Evolutionary conservation across 2,888 invertebrate genomes (phyloP).

Genomic region (Nowickia ferox): DNA sequence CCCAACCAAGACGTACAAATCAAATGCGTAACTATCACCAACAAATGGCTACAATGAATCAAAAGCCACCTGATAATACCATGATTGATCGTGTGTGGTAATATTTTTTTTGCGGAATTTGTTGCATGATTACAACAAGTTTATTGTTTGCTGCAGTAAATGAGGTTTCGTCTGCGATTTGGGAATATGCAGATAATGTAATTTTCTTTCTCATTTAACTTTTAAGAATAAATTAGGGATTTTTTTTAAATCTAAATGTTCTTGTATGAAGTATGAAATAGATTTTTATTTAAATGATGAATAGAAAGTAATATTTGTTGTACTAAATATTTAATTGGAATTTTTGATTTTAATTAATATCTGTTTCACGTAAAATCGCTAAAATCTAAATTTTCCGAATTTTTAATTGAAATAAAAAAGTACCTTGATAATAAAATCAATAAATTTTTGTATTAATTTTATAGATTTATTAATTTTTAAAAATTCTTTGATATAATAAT

Average conservation of each 20-base stretch:
- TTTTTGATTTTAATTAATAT: no score
- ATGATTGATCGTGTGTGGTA: slow-evolving; percentile 94
- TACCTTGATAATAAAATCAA: no score
- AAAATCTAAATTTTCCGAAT: no score
- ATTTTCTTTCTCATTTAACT: not conserved
- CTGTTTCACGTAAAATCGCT: no score
- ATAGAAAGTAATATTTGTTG: not conserved
- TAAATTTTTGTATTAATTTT: no score
- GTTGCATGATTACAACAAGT: not conserved
- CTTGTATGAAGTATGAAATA: not conserved
- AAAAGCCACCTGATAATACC: slow-evolving; percentile 89
- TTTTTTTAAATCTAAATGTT: not conserved
- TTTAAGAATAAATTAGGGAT: not conserved
- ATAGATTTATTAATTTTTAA: no score
- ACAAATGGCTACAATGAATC: slow-evolving; percentile 83
- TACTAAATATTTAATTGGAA: not conserved
- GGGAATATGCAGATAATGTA: not conserved
- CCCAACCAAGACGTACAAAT: slow-evolving; percentile 89
- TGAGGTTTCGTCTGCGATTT: not conserved
- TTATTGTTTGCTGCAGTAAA: not conserved
- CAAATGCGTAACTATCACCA: slow-evolving; percentile 89
- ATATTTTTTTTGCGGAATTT: not conserved
- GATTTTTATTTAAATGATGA: not conserved
- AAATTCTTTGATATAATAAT: no score
- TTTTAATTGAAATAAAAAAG: no score